Conservation (phyloP, 2,113 vertebrate species). For the Sterrhoptilus dennistouni region DNA sequence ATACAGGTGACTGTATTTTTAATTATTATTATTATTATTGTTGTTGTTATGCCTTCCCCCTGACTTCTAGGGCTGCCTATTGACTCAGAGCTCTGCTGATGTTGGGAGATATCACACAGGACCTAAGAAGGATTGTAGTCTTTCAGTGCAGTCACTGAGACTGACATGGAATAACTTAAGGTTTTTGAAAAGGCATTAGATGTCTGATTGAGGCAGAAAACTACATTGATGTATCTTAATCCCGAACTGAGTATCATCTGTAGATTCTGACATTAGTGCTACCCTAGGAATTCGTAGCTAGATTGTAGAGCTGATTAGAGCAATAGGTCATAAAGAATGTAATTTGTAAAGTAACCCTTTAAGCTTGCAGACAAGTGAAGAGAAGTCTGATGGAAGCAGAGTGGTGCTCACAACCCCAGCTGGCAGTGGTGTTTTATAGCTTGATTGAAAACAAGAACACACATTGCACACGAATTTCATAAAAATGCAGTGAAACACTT, state of each 20-base stretch:
- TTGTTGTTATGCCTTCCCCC: neutral
- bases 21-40: neutral
- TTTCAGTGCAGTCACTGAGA: neutral
- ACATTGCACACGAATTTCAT: accelerated
- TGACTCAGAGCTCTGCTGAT: neutral
- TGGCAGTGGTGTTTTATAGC: neutral
- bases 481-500: neutral
- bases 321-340: neutral
- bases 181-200: neutral
- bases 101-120: neutral
- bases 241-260: neutral
- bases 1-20: neutral
- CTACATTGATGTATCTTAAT: neutral
- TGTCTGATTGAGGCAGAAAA: neutral
- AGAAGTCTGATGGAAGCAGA: neutral
- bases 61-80: neutral
- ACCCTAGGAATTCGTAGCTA: neutral
- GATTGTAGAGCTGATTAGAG: neutral
- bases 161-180: neutral
- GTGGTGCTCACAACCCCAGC: neutral
- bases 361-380: neutral
- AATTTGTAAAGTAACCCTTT: neutral
- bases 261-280: neutral
- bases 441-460: neutral
- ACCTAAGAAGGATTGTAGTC: neutral